phyloP scores from a whole-genome alignment of 1,140 invertebrate genomes.

The Pseudomyrmex pallidus region DNA sequence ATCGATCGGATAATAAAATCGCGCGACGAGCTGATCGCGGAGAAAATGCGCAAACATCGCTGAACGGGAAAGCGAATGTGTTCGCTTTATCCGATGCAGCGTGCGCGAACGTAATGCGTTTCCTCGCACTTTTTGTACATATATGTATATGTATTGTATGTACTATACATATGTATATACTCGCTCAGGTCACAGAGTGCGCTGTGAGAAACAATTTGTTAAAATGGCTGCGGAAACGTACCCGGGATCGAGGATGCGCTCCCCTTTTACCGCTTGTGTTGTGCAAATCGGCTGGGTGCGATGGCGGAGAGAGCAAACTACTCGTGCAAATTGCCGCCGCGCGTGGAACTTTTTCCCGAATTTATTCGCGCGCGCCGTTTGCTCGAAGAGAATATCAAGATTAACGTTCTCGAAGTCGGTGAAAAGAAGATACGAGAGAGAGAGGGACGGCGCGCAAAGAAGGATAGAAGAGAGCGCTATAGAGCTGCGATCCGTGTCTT shows the following conservation, averaged over 20 bases:
- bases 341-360: constrained; percentile 59
- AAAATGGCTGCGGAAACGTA: constrained; percentile 51
- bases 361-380: constrained; percentile 40
- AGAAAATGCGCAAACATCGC: background rate
- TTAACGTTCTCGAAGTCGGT: constrained; percentile 53
- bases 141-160: background rate
- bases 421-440: too few relatives aligned
- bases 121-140: background rate
- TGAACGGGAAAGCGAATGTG: background rate
- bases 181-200: background rate
- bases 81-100: constrained; percentile 14
- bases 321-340: constrained; percentile 59
- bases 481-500: constrained; percentile 19
- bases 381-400: constrained; percentile 52
- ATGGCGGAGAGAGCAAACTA: constrained; percentile 43
- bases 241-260: constrained; percentile 12
- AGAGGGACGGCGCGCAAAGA: background rate
- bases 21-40: background rate
- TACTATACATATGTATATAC: background rate
- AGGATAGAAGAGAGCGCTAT: background rate
- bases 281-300: constrained; percentile 22
- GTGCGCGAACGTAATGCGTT: constrained; percentile 13
- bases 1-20: background rate
- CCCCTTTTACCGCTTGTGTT: constrained; percentile 38
- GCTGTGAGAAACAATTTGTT: constrained; percentile 62